Evolutionary conservation across 1,140 invertebrate species (phyloP).

Genomic region (Copidosoma floridanum): DNA sequence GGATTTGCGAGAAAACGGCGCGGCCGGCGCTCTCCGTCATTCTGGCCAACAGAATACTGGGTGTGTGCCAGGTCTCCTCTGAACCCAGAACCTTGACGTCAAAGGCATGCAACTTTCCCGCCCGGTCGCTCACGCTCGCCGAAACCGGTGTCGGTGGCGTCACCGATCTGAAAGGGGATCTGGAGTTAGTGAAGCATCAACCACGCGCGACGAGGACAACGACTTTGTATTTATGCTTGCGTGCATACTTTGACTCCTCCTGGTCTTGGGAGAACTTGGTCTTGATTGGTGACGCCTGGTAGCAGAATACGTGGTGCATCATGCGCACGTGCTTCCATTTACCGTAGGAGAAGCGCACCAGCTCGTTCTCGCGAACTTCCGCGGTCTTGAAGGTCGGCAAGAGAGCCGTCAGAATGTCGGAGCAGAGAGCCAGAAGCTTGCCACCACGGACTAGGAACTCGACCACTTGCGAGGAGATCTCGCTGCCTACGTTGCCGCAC

Average conservation of each 20-base stretch:
- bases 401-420: slow-evolving; percentile 75
- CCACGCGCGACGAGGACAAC: too few species aligned
- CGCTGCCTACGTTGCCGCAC: slow-evolving; percentile 69
- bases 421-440: slow-evolving; percentile 77
- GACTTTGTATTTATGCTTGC: too few species aligned
- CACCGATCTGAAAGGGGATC: slow-evolving; percentile 42
- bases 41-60: slow-evolving; percentile 72
- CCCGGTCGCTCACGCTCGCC: slow-evolving; percentile 63
- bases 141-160: slow-evolving; percentile 58
- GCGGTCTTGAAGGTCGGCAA: slow-evolving; percentile 78
- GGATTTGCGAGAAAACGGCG: slow-evolving; percentile 77
- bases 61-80: slow-evolving; percentile 83
- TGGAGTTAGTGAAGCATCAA: too few species aligned
- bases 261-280: slow-evolving; percentile 74
- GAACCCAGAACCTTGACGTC: slow-evolving; percentile 74
- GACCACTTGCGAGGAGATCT: slow-evolving; percentile 65
- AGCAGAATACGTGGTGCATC: slow-evolving; percentile 85
- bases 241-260: slow-evolving; percentile 58
- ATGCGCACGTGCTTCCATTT: slow-evolving; percentile 79
- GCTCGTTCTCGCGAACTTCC: slow-evolving; percentile 77
- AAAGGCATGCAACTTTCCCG: slow-evolving; percentile 67
- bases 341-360: slow-evolving; percentile 79
- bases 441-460: slow-evolving; percentile 75
- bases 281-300: slow-evolving; percentile 77
- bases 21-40: slow-evolving; percentile 61